Base-by-base conservation (phyloP, 1,140 invertebrate genomes). In the Melipona quadrifasciata region DNA sequence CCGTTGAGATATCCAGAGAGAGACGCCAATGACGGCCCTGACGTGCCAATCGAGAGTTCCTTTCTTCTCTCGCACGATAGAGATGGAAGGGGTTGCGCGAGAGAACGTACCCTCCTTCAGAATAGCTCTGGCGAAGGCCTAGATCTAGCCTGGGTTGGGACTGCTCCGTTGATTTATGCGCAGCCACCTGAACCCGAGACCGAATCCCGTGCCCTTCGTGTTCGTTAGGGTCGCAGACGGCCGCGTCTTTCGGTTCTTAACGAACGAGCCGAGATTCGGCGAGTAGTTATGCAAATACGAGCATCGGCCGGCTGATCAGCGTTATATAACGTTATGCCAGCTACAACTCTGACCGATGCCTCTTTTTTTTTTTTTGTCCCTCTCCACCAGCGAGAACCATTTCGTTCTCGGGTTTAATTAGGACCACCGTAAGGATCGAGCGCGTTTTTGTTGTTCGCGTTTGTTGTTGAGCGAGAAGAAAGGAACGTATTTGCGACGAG, bases 121-220 rank as follows among this genome's bases (percentile, higher is more conserved):
- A 17, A 16, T 8, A 64, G 53, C 57, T 87, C 73, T 39, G 65
- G 24, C 39, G 27, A 58, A 64, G n/a, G n/a, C n/a, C n/a, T n/a
- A 61, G 75, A 89, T 87, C 87, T 87, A 89, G 84, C 76, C 55
- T 58, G 34, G 34, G 53, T 68, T 17, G 68, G 75, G 79, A 47
- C 39, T 47, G 39, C 39, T 47, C 85, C 85, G 71, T 87, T 90
- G 88, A 90, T 89, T 90, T 90, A 90, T 90, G 85, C 86, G 51
- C 85, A 73, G 85, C 88, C 87, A 80, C 82, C 70, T 86, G 70
- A 81, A 83, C 82, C 82, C 79, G 39, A 39, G 34, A n/a, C 1
- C 34, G 34, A 39, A 39, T 5, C 3, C 2, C 34, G 81, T 64
- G 73, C 74, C 86, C 89, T 86, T 70, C 74, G 24, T 75, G 86